Evolutionary conservation across 1,140 invertebrate species (phyloP), one percentile per base, ranked within the genome.

Genomic region (Yoshiicerus persimilis): DNA sequence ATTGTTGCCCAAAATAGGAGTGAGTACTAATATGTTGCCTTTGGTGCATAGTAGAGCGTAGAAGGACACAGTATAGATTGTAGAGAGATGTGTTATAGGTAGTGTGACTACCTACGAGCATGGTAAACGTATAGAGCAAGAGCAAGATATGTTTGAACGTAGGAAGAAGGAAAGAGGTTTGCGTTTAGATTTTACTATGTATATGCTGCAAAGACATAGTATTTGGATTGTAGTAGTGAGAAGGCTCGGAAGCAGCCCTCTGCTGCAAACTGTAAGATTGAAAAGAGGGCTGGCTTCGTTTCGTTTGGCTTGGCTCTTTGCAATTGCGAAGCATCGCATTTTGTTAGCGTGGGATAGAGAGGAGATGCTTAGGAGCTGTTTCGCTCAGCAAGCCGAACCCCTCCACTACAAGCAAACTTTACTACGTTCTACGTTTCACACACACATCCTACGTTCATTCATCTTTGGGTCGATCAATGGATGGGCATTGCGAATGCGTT

Each of bases 391-490:
- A 84, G 39, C 38, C 6, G 4, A 27, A 41, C 83, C 83, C 83
- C 83, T 84, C 9, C 83, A 30, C 83, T 84, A 84, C 83, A 56
- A 84, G 39, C 1, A 56, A 84, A 84, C 38, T 47, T 39, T 86
- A 70, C 84, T 86, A 86, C 85, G 56, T 66, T 66, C 85, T 70
- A 86, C 85, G 64, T 85, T 86, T 86, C 85, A 86, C 85, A 86
- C 85, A 84, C 83, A 84, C 83, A 84, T 84, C 64, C 87, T 88
- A 88, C 87, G 87, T 88, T 88, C 87, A 88, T 88, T 88, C 87
- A 88, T 88, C 87, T 86, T 84, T 86, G 83, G 36, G n/a, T 86
- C 56, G 87, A 88, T 88, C 87, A 88, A 88, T 88, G 87, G 84
- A 85, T 66, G 84, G 84, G 87, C 62, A 88, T 88, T 88, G 87